Conservation (phyloP, 2,888 invertebrate species). For the Parascotia fuliginaria region DNA sequence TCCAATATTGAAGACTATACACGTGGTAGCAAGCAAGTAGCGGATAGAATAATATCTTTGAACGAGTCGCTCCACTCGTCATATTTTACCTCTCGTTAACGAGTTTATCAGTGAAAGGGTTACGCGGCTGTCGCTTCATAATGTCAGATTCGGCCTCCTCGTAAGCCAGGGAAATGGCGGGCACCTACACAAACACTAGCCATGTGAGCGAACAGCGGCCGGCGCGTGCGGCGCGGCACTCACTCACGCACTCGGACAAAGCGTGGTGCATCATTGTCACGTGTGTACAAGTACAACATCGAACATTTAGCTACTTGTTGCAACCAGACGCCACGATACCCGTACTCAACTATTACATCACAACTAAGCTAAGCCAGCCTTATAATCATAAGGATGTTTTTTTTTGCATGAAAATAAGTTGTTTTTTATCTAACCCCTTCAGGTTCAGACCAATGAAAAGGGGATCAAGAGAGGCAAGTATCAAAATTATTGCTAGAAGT, state of each 20-base stretch:
- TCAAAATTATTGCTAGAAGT: too few species aligned
- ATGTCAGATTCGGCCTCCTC: constrained; percentile 99
- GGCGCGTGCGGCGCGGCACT: constrained; percentile 39
- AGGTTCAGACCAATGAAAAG: too few species aligned
- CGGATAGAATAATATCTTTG: constrained; percentile 80
- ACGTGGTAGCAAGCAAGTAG: constrained; percentile 84
- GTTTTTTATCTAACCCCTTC: too few species aligned
- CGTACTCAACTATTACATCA: not conserved
- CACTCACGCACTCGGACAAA: constrained; percentile 57
- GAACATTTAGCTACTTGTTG: constrained; percentile 68
- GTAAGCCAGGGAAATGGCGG: constrained; percentile 99
- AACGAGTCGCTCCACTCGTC: constrained; percentile 74
- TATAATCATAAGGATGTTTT: too few species aligned
- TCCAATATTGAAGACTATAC: constrained; percentile 79
- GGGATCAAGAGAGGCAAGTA: too few species aligned
- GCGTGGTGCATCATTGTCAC: constrained; percentile 72
- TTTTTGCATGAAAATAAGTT: too few species aligned
- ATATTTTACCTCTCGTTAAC: constrained; percentile 97
- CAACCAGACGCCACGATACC: constrained; percentile 47
- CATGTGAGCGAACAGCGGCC: constrained; percentile 67
- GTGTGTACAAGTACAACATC: constrained; percentile 82
- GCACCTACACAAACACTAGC: constrained; percentile 91
- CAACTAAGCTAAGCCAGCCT: too few species aligned
- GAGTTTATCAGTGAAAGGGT: constrained; percentile 98
- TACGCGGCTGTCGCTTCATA: constrained; percentile 99